Evolutionary conservation across 2,797 vertebrate species (phyloP).

Genomic region (Lagorchestes hirsutus): DNA sequence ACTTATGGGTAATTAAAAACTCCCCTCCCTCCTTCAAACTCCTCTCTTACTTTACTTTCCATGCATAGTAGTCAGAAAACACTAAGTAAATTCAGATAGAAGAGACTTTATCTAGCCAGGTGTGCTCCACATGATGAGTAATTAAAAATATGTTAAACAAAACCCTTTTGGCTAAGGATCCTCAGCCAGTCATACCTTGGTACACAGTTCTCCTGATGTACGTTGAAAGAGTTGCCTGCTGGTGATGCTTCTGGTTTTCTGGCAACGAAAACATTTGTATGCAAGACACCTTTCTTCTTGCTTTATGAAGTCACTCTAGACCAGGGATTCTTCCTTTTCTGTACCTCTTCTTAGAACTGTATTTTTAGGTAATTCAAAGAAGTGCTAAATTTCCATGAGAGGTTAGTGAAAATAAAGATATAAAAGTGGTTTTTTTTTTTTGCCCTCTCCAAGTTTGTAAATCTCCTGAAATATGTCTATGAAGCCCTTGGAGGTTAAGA

Average conservation of each 20-base stretch:
- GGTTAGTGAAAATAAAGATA: background rate
- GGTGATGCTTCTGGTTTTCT: constrained; percentile 23
- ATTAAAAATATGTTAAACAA: constrained; percentile 68
- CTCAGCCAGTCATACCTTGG: constrained; percentile 31
- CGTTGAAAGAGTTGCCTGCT: constrained; percentile 10
- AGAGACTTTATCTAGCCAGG: constrained; percentile 61
- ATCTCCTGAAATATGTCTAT: background rate
- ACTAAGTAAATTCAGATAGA: constrained; percentile 61
- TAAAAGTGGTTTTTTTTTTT: background rate
- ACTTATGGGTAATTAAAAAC: constrained; percentile 42
- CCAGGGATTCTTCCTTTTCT: background rate
- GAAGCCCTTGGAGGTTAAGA: background rate
- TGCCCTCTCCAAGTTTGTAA: background rate
- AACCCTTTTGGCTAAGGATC: constrained; percentile 39
- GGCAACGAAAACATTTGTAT: constrained; percentile 56
- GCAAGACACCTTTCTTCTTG: constrained; percentile 32
- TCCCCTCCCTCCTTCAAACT: background rate
- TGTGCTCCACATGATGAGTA: constrained; percentile 49
- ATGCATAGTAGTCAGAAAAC: constrained; percentile 59
- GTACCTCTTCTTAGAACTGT: background rate
- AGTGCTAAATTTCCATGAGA: background rate
- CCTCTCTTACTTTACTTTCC: constrained; percentile 35
- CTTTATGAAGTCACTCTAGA: background rate
- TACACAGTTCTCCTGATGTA: constrained; percentile 16
- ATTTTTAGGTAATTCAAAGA: background rate